These are phyloP conservation scores for Nasonovia ribisnigri DNA, from an alignment of 2,888 invertebrate species.

Conservation along the genomic window DNA sequence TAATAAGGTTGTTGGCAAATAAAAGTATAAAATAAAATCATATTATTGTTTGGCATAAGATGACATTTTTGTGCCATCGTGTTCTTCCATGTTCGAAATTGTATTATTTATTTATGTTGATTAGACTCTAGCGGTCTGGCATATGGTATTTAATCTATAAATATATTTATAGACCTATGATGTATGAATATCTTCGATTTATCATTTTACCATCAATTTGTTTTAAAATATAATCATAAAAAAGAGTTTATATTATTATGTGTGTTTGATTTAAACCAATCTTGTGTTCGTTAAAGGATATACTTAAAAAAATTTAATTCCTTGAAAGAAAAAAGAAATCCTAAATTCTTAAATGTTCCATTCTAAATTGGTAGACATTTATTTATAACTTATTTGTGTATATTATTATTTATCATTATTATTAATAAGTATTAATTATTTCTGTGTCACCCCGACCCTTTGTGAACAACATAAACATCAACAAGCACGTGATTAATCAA, in stretches of 20 bases:
- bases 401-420: not conserved
- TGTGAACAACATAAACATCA: not conserved
- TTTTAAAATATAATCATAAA: not conserved
- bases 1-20: constrained; percentile 54
- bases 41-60: constrained; percentile 55
- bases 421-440: not conserved
- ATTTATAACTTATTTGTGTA: not conserved
- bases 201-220: constrained; percentile 5
- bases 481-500: not conserved
- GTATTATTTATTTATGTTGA: constrained; percentile 25
- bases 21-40: constrained; percentile 46
- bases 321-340: not conserved
- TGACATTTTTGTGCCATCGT: constrained; percentile 26
- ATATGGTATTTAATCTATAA: constrained; percentile 20
- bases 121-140: not conserved
- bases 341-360: not conserved
- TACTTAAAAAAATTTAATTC: not conserved
- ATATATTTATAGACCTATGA: not conserved
- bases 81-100: constrained; percentile 1
- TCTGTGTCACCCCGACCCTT: not conserved
- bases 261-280: not conserved
- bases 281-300: not conserved
- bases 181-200: constrained; percentile 18
- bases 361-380: not conserved
- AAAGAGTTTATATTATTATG: not conserved